These are phyloP conservation scores for Mastacembelus armatus DNA, from an alignment of 2,797 vertebrate genomes.

Conservation along the genomic window DNA sequence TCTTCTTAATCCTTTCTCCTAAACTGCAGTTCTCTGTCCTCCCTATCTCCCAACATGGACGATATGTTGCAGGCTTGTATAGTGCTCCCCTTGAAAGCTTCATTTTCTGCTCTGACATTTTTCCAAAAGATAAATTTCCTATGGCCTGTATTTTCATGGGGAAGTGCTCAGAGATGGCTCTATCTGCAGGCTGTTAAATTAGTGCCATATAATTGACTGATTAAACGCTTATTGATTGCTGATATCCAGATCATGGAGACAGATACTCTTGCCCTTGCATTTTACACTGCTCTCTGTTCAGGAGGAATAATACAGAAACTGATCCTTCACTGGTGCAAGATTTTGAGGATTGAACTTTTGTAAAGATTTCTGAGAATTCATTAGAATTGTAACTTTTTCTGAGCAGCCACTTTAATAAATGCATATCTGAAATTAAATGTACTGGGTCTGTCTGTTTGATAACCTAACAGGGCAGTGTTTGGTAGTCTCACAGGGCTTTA, in stretches of 20 bases:
- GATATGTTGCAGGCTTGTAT: slow-evolving; percentile 72
- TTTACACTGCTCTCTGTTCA: slow-evolving; percentile 69
- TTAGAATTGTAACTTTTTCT: slow-evolving; percentile 27
- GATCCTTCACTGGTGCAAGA: slow-evolving; percentile 24
- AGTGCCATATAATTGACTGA: slow-evolving; percentile 84
- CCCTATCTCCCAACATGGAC: slow-evolving; percentile 62
- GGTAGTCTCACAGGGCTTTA: slow-evolving; percentile 49
- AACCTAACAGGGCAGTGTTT: slow-evolving; percentile 47
- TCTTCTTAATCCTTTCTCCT: slow-evolving; percentile 47
- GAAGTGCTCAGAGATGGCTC: slow-evolving; percentile 70
- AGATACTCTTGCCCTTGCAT: slow-evolving; percentile 72
- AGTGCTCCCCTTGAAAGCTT: slow-evolving; percentile 72
- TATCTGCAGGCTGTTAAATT: slow-evolving; percentile 84
- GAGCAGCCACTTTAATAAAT: slow-evolving; percentile 13
- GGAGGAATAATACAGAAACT: slow-evolving; percentile 45
- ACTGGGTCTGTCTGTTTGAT: slow-evolving; percentile 49
- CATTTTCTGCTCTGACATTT: slow-evolving; percentile 80
- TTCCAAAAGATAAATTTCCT: slow-evolving; percentile 84
- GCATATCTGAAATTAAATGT: slow-evolving; percentile 28
- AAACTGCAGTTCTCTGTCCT: slow-evolving; percentile 31
- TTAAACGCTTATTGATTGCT: slow-evolving; percentile 86
- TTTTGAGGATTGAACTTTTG: slow-evolving; percentile 41
- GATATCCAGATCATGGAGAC: slow-evolving; percentile 76
- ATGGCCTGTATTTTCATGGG: slow-evolving; percentile 77
- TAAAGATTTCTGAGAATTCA: slow-evolving; percentile 20